Conservation (phyloP, 2,797 vertebrate species). For the Xiphophorus birchmanni region DNA sequence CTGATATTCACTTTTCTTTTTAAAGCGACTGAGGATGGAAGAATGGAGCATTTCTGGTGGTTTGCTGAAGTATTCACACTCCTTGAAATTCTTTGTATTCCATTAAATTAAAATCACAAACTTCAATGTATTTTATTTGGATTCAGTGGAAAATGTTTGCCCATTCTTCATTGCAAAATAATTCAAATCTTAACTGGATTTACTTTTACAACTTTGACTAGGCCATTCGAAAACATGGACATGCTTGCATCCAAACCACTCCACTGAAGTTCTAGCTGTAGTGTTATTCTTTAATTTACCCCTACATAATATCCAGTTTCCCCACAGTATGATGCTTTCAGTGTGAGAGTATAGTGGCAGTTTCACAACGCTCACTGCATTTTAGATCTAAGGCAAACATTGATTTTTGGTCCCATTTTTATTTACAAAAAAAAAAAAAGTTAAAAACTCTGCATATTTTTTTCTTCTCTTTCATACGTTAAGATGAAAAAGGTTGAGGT, state of each 20-base stretch:
- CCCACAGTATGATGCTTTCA: neutral
- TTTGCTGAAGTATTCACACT: neutral
- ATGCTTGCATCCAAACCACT: neutral
- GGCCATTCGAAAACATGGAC: neutral
- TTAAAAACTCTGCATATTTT: neutral
- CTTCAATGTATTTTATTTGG: neutral
- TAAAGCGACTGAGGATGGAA: neutral
- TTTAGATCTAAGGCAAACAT: neutral
- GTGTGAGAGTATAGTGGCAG: neutral
- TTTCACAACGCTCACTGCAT: neutral
- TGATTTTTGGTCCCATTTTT: neutral
- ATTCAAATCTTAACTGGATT: neutral
- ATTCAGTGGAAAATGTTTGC: neutral
- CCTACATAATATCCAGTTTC: too few relatives aligned
- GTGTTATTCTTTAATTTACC: neutral
- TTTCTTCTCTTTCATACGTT: neutral
- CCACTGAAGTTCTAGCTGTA: neutral
- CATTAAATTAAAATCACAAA: neutral
- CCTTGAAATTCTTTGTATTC: neutral
- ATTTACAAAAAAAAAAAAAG: neutral
- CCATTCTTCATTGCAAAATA: neutral
- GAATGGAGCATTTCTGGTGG: constrained; percentile 13
- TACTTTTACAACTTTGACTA: neutral
- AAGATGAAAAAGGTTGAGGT: neutral
- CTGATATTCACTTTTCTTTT: neutral